A percentile compares a stretch with the other conserved stretches of the same genome.
Conservation (phyloP, 1,140 invertebrate species). For the Pinna nobilis region DNA sequence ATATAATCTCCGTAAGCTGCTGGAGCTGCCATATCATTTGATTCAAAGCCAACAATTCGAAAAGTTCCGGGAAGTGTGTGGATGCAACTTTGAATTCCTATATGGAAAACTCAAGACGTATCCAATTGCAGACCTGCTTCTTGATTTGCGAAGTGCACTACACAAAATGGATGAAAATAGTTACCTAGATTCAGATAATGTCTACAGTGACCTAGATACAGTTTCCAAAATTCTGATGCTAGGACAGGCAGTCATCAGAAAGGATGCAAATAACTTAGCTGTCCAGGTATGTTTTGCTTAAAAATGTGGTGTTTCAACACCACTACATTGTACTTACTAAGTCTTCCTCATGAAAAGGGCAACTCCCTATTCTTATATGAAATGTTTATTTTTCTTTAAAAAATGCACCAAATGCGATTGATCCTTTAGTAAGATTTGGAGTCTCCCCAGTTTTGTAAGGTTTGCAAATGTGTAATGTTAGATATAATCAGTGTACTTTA, state of each 20-base stretch:
- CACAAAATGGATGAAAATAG: slow-evolving; percentile 24
- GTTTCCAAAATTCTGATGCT: slow-evolving; percentile 47
- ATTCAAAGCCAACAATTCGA: slow-evolving; percentile 48
- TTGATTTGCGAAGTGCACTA: slow-evolving; percentile 47
- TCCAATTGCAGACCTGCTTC: slow-evolving; percentile 36
- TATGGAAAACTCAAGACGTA: slow-evolving; percentile 49
- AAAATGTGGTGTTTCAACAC: too few species aligned
- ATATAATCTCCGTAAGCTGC: slow-evolving; percentile 59
- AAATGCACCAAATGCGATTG: too few species aligned
- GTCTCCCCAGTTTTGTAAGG: too few species aligned
- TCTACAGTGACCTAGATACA: slow-evolving; percentile 27
- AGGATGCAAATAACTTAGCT: slow-evolving; percentile 50
- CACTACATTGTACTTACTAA: too few species aligned
- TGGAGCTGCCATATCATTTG: slow-evolving; percentile 59
- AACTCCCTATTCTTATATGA: too few species aligned
- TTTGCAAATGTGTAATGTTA: too few species aligned
- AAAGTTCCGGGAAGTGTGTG: slow-evolving; percentile 41
- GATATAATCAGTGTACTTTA: too few species aligned
- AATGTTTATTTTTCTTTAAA: too few species aligned
- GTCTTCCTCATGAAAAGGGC: too few species aligned
- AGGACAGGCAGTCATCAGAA: slow-evolving; percentile 50
- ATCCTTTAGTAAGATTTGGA: too few species aligned
- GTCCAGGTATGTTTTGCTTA: slow-evolving; percentile 54
- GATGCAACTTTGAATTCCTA: slow-evolving; percentile 55
- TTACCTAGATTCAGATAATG: slow-evolving; percentile 13